These are phyloP conservation scores for Alloplasta piceator DNA, from an alignment of 2,888 invertebrate species.

Conservation along the genomic window DNA sequence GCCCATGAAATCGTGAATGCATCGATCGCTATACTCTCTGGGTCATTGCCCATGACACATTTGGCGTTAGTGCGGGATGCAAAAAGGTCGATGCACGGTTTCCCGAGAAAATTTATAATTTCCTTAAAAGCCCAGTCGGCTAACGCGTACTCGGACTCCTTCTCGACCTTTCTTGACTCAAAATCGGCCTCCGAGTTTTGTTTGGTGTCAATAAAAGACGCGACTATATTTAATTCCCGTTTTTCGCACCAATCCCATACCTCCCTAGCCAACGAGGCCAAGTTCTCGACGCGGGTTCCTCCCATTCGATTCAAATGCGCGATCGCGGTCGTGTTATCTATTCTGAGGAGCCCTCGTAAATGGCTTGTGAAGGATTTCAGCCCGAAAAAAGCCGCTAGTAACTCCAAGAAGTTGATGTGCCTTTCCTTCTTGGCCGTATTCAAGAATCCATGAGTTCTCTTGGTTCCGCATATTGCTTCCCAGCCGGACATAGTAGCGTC, in stretches of 20 bases:
- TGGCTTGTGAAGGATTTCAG: slow-evolving; percentile 3
- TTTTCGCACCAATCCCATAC: slow-evolving; percentile 18
- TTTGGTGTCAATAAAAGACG: slow-evolving; percentile 20
- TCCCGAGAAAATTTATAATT: background rate
- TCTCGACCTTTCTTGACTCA: slow-evolving; percentile 10
- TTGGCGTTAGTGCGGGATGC: slow-evolving; percentile 35
- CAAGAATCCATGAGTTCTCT: slow-evolving; percentile 5
- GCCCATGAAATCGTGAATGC: slow-evolving; percentile 38
- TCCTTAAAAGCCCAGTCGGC: background rate
- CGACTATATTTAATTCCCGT: slow-evolving; percentile 24
- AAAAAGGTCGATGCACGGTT: slow-evolving; percentile 33
- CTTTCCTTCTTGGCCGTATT: background rate
- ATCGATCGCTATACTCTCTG: slow-evolving; percentile 21
- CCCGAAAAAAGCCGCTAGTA: background rate
- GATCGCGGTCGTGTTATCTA: background rate
- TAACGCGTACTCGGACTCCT: slow-evolving; percentile 37
- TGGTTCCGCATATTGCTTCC: slow-evolving; percentile 4
- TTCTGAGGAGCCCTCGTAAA: background rate
- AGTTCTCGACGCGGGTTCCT: background rate
- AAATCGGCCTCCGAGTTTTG: slow-evolving; percentile 26
- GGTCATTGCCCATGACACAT: slow-evolving; percentile 33
- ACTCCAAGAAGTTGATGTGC: slow-evolving; percentile 6
- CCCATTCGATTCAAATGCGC: background rate
- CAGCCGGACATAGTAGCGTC: no score
- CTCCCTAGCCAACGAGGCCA: background rate